These are phyloP conservation scores for Kryptopterus vitreolus DNA, from an alignment of 2,797 vertebrate species.

Conservation along the genomic window DNA sequence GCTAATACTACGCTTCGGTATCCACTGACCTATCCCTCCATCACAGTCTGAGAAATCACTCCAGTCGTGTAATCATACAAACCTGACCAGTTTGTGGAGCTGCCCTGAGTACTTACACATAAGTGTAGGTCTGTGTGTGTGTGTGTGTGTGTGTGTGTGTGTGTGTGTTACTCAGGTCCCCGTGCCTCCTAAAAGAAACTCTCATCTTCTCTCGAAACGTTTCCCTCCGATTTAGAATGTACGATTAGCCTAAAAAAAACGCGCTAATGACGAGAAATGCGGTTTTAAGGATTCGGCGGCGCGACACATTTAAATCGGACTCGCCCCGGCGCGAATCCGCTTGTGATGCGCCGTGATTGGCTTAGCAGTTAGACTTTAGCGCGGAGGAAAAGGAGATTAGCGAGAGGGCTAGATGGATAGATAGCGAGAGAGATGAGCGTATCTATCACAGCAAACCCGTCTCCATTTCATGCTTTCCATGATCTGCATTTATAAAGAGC, in stretches of 20 bases:
- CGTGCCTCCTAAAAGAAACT: not conserved
- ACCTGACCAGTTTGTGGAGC: not conserved
- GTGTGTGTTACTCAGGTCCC: not conserved
- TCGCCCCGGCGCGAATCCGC: too few species aligned
- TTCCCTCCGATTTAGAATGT: too few species aligned
- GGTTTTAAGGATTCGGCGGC: not conserved
- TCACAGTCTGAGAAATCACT: not conserved
- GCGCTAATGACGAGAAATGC: not conserved
- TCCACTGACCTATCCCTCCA: not conserved
- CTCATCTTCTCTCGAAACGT: not conserved
- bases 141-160: too few species aligned
- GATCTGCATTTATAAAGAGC: conserved; percentile 24
- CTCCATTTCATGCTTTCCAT: conserved; percentile 2
- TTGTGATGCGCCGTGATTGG: not conserved
- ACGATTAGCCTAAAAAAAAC: not conserved
- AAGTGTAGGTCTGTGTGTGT: not conserved
- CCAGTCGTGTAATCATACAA: not conserved
- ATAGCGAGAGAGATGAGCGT: not conserved
- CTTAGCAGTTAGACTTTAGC: not conserved
- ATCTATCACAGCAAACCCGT: conserved; percentile 6
- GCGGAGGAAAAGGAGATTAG: not conserved
- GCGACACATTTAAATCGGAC: conserved; percentile 13
- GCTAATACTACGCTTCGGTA: not conserved
- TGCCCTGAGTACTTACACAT: not conserved
- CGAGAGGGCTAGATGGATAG: not conserved